Evolutionary conservation across 2,113 vertebrate genomes (phyloP).

Genomic region (Corythoichthys haematopterus): DNA sequence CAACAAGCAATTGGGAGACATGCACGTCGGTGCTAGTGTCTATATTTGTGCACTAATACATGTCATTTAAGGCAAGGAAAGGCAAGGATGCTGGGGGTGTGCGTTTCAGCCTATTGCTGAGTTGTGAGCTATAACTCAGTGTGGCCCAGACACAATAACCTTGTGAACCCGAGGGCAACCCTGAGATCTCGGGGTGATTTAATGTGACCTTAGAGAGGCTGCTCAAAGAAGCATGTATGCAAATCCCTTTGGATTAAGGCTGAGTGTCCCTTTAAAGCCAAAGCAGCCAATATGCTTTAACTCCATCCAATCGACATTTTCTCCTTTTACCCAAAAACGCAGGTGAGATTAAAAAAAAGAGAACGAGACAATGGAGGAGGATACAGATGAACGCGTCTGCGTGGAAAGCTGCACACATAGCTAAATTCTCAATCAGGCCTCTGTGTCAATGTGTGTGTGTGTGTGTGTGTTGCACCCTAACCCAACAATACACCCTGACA

Average conservation of each 20-base stretch:
- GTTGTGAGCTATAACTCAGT: slow-evolving; percentile 70
- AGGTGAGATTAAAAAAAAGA: slow-evolving; percentile 4
- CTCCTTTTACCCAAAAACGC: neutral
- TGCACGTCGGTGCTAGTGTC: neutral
- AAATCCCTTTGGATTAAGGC: slow-evolving; percentile 63
- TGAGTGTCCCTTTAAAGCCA: slow-evolving; percentile 55
- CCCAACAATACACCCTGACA: slow-evolving; percentile 32
- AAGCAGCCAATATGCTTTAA: slow-evolving; percentile 40
- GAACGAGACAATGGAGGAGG: neutral
- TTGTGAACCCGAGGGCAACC: slow-evolving; percentile 69
- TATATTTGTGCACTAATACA: slow-evolving; percentile 36
- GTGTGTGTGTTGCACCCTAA: slow-evolving; percentile 41
- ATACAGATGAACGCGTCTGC: slow-evolving; percentile 25
- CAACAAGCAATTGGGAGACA: neutral
- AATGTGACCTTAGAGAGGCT: slow-evolving; percentile 62
- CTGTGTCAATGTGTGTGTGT: slow-evolving; percentile 37
- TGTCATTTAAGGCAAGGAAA: slow-evolving; percentile 25
- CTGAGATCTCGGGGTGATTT: slow-evolving; percentile 70
- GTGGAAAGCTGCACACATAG: slow-evolving; percentile 47
- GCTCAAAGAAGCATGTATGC: slow-evolving; percentile 59
- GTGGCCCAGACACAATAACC: slow-evolving; percentile 71
- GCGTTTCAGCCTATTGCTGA: slow-evolving; percentile 59
- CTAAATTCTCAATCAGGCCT: slow-evolving; percentile 42
- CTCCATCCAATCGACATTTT: slow-evolving; percentile 36
- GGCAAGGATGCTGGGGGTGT: neutral